phyloP scores from a whole-genome alignment of 2,888 invertebrate species.

The Hypercompe scribonia region DNA sequence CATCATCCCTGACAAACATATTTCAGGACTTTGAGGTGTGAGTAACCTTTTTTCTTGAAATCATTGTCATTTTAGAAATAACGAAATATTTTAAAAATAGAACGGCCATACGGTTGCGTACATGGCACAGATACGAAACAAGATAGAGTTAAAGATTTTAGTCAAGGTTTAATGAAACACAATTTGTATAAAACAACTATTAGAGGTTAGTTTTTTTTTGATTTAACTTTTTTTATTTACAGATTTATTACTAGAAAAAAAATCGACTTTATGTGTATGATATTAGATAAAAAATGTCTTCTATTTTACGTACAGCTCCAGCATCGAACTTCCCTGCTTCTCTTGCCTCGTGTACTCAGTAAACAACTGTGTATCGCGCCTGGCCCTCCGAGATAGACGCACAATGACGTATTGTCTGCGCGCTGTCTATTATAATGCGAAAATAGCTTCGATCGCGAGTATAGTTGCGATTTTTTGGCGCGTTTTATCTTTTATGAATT shows the following conservation, averaged over 20 bases:
- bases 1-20: no score
- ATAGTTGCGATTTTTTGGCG: constrained; percentile 27
- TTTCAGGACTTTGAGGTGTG: no score
- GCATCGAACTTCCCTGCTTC: constrained; percentile 4
- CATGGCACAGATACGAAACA: no score
- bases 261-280: neutral
- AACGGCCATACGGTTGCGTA: no score
- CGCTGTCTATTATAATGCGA: constrained; percentile 50
- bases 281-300: neutral
- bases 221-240: no score
- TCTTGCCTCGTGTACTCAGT: constrained; percentile 12
- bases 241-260: neutral
- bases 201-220: no score
- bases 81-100: no score
- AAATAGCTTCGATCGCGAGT: constrained; percentile 33
- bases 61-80: no score
- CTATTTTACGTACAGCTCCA: neutral
- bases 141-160: no score
- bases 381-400: constrained; percentile 57
- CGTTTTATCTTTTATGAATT: neutral
- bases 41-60: no score
- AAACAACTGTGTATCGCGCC: constrained; percentile 44
- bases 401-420: constrained; percentile 60
- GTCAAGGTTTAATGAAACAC: no score
- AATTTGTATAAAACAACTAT: no score